A percentile compares a stretch with the other conserved stretches of the same genome.
Conservation (phyloP, 2,888 invertebrate species). For the Cinara cedri region DNA sequence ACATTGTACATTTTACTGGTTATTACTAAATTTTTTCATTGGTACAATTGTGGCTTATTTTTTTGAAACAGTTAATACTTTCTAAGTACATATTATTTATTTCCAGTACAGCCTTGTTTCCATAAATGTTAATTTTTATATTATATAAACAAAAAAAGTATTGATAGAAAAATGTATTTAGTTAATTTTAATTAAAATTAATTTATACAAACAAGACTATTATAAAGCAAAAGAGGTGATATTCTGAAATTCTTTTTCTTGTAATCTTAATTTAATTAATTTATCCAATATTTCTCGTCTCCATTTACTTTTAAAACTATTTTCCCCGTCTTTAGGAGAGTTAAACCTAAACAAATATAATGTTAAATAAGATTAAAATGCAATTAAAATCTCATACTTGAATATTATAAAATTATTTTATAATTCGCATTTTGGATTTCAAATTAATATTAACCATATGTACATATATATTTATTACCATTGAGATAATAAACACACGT, state of each 20-base stretch:
- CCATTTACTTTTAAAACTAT: constrained; percentile 40
- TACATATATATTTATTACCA: constrained; percentile 66
- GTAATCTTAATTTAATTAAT: constrained; percentile 19
- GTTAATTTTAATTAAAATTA: not conserved
- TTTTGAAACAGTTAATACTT: no score
- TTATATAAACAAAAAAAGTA: not conserved
- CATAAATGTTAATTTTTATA: no score
- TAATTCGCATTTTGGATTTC: no score
- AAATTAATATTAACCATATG: not conserved
- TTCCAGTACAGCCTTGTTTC: no score
- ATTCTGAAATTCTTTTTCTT: constrained; percentile 33
- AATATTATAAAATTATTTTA: no score
- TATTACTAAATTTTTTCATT: no score
- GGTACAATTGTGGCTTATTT: no score
- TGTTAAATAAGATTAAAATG: not conserved
- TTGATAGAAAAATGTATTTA: not conserved
- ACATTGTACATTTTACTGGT: no score
- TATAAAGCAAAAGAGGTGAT: not conserved
- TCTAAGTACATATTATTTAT: no score
- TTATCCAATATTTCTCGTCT: constrained; percentile 40
- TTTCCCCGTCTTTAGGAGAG: not conserved
- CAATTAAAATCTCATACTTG: not conserved
- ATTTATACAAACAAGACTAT: not conserved
- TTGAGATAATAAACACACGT: constrained; percentile 76
- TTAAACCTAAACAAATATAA: constrained; percentile 27